phyloP scores from a whole-genome alignment of 92 coral and sea anemone genomes.

The Micromussa lordhowensis region DNA sequence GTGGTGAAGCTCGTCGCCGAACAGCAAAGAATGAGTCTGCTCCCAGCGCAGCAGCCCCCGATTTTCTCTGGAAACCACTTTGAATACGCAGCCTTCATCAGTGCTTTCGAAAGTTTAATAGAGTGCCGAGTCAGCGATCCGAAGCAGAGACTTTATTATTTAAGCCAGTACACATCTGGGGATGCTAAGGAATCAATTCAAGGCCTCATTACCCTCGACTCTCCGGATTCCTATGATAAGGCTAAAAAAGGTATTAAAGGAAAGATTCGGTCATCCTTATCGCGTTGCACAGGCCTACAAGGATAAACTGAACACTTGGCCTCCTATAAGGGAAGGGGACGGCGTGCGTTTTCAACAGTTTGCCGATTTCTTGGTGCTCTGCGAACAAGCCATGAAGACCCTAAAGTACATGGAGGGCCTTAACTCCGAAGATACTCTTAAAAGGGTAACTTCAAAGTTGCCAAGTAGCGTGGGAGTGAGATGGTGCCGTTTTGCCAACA shows the following conservation, averaged over 20 bases:
- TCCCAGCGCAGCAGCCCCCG: too few species aligned
- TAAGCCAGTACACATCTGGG: slow-evolving; percentile 59
- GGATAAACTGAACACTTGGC: slow-evolving; percentile 46
- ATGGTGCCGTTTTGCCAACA: slow-evolving; percentile 51
- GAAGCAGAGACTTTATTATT: slow-evolving; percentile 43
- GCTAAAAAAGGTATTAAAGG: slow-evolving; percentile 50
- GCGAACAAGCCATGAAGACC: slow-evolving; percentile 61
- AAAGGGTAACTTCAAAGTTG: slow-evolving; percentile 27
- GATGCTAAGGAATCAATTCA: slow-evolving; percentile 55
- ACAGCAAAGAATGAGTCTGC: too few species aligned
- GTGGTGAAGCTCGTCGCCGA: too few species aligned
- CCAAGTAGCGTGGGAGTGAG: slow-evolving; percentile 27
- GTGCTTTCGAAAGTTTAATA: slow-evolving; percentile 50
- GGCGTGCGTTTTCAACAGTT: slow-evolving; percentile 32
- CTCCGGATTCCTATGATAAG: slow-evolving; percentile 55
- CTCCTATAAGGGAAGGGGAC: slow-evolving; percentile 32
- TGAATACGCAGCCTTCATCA: too few species aligned
- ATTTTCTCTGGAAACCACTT: too few species aligned
- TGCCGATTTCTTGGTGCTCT: slow-evolving; percentile 45
- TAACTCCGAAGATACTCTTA: slow-evolving; percentile 38
- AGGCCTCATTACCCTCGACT: slow-evolving; percentile 52
- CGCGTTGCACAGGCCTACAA: slow-evolving; percentile 58
- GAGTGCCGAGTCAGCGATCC: slow-evolving; percentile 42
- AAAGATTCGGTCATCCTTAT: slow-evolving; percentile 62
- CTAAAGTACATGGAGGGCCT: slow-evolving; percentile 57